A percentile compares a stretch with the other conserved stretches of the same genome.
Evolutionary conservation across 1,140 invertebrate genomes (phyloP).

Genomic region (Drosophila prosaltans): DNA sequence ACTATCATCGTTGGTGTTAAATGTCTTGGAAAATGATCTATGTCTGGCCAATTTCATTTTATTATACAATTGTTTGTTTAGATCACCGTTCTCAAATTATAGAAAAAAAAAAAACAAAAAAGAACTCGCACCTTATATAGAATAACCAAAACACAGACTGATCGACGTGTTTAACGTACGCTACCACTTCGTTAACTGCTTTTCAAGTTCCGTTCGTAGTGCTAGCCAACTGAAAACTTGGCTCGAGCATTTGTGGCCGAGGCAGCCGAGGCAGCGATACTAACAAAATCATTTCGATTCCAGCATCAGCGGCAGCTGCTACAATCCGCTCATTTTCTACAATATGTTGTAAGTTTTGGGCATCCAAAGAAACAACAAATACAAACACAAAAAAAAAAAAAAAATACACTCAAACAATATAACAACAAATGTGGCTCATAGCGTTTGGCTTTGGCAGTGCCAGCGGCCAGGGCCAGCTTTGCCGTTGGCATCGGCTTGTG

Average conservation of each 20-base stretch:
- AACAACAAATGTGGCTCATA: conserved; percentile 28
- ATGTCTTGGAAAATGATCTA: conserved; percentile 21
- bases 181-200: conserved; percentile 59
- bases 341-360: conserved; percentile 42
- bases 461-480: conserved; percentile 32
- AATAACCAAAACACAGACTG: conserved; percentile 12
- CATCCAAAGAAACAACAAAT: conserved; percentile 5
- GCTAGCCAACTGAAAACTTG: conserved; percentile 37
- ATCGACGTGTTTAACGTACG: conserved; percentile 58
- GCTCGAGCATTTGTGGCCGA: conserved; percentile 45
- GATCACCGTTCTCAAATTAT: neutral
- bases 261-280: conserved; percentile 36
- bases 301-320: conserved; percentile 49
- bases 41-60: conserved; percentile 22
- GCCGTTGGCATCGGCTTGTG: conserved; percentile 26
- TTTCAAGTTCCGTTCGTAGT: conserved; percentile 33
- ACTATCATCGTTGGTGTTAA: neutral
- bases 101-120: too few species aligned
- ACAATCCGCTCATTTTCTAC: conserved; percentile 5
- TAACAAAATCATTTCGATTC: conserved; percentile 21
- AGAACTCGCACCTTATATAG: conserved; percentile 22
- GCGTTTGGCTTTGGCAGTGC: conserved; percentile 21
- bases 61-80: conserved; percentile 6
- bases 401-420: neutral
- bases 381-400: too few species aligned